A percentile compares a stretch with the other conserved stretches of the same genome.
Conservation (phyloP, 2,888 invertebrate species). For the Zygaena filipendulae region DNA sequence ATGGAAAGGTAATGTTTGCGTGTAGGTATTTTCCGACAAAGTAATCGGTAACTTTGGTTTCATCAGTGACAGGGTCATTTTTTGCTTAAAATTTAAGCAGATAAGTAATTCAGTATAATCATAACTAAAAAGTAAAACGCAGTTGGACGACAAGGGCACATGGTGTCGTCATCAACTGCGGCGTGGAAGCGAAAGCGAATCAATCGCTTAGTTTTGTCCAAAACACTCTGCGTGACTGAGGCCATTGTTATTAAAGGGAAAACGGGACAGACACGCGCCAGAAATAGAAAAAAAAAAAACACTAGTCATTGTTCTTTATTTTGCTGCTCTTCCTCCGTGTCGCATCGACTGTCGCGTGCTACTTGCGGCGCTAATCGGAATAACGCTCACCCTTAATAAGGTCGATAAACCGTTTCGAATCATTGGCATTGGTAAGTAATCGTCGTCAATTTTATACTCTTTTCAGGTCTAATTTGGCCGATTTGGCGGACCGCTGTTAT, state of each 20-base stretch:
- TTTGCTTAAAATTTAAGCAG: no score
- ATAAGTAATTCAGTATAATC: no score
- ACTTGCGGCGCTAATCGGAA: slow-evolving; percentile 27
- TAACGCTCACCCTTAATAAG: slow-evolving; percentile 44
- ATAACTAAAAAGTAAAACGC: no score
- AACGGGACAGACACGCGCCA: slow-evolving; percentile 48
- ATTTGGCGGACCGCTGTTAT: no score
- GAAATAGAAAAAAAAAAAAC: slow-evolving; percentile 51
- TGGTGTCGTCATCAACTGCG: slow-evolving; percentile 45
- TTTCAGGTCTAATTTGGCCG: no score
- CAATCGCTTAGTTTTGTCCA: slow-evolving; percentile 47
- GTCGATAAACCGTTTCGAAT: slow-evolving; percentile 29
- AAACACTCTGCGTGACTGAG: slow-evolving; percentile 57
- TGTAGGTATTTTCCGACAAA: no score
- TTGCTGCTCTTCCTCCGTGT: slow-evolving; percentile 18
- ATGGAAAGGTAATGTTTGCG: no score
- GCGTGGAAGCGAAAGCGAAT: slow-evolving; percentile 63
- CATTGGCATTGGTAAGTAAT: no score
- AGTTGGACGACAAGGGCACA: slow-evolving; percentile 53
- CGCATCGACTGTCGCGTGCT: slow-evolving; percentile 38
- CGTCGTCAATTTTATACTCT: no score
- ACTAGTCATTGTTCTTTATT: slow-evolving; percentile 19
- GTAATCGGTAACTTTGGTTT: no score
- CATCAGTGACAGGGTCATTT: no score
- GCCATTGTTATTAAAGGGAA: slow-evolving; percentile 62